Base-by-base conservation (phyloP, 2,888 invertebrate species). In the Athetis lepigone region DNA sequence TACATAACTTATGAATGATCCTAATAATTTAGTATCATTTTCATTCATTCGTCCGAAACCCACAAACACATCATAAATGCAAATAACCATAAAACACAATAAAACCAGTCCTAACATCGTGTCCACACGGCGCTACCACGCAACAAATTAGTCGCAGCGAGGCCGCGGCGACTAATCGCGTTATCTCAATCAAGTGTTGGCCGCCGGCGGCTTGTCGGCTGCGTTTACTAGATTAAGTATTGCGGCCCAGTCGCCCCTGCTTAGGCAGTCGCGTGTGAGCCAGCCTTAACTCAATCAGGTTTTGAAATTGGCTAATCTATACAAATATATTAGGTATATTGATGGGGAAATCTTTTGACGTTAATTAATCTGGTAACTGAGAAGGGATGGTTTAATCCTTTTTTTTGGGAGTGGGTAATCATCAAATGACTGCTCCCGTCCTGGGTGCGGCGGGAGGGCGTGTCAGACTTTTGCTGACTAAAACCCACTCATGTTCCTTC, bases 171-270 rank as follows among this genome's bases (percentile, higher is more conserved):
- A 67, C 72, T 83, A 81, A 82, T 75, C 60, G 70, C 54, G 67
- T 82, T 79, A 81, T 67, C 71, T 54, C 77, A 81, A 82, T 79
- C 75, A 78, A 73, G 70, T 76, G 69, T 63, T 75, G 67, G 54
- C 46, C 23, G 63, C 79, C 58, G 58, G 61, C 42, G 62, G 69
- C 76, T 49, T 19, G 50, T 54, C 54, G 61, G 42, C 51, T 75
- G 70, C 63, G 59, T 70, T 59, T 47, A 75, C 52, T 63, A 27
- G 16, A 69, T 73, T 75, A 75, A n/a, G 23, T 36, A 57, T 52
- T 29, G 62, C 18, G 33, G 25, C 36, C n/a, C 51, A 45, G 57
- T 57, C 18, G 33, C 21, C 36, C n/a, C 51, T 49, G 57, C 61
- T 74, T 40, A 58, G 45, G 27, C 36, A 47, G 49, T 7, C 56